Percentiles rank a stretch among this genome's conserved stretches.
phyloP scores from a whole-genome alignment of 1,140 invertebrate species.

The Musca domestica region DNA sequence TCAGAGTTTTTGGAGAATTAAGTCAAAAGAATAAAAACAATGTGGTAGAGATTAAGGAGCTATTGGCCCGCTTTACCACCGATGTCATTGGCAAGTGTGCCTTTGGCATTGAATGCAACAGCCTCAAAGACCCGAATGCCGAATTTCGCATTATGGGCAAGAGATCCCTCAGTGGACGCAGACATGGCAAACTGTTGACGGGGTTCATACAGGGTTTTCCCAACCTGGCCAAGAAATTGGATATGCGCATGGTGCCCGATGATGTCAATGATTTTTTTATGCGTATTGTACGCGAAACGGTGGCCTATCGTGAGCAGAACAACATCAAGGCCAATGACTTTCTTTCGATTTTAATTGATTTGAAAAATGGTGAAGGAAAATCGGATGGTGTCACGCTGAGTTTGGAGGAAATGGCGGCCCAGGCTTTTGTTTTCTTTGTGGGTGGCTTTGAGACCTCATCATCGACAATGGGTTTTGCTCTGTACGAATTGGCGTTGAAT shows the following conservation, averaged over 20 bases:
- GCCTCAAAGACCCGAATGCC: conserved; percentile 53
- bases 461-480: conserved; percentile 53
- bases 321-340: conserved; percentile 52
- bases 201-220: conserved; percentile 35
- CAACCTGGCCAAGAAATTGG: conserved; percentile 31
- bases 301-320: conserved; percentile 51
- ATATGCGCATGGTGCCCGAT: conserved; percentile 38
- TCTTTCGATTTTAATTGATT: conserved; percentile 50
- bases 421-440: conserved; percentile 46
- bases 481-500: conserved; percentile 52
- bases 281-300: conserved; percentile 44
- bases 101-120: conserved; percentile 57
- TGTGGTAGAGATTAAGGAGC: conserved; percentile 57
- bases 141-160: conserved; percentile 54
- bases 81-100: conserved; percentile 60
- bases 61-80: conserved; percentile 62
- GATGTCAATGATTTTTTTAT: conserved; percentile 51
- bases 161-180: conserved; percentile 33
- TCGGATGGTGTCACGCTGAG: conserved; percentile 35
- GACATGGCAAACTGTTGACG: conserved; percentile 29
- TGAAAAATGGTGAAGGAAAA: conserved; percentile 32
- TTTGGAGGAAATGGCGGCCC: conserved; percentile 46
- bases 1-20: conserved; percentile 32
- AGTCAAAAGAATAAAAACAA: not conserved
- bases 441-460: conserved; percentile 50